A percentile compares a stretch with the other conserved stretches of the same genome.
Conservation (phyloP, 2,113 vertebrate species). For the Tympanuchus pallidicinctus region DNA sequence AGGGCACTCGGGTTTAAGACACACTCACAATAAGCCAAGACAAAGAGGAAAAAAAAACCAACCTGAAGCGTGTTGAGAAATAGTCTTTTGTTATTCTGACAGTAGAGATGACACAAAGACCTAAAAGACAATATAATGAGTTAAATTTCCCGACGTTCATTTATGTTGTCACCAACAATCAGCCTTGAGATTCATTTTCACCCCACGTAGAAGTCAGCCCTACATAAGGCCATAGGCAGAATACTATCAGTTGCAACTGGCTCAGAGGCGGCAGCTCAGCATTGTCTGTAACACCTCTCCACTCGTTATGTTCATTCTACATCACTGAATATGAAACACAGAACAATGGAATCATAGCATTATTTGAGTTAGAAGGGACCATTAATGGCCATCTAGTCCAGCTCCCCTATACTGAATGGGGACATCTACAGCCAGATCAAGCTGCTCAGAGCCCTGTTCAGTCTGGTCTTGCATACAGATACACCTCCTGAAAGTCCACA, state of each 20-base stretch:
- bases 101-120: not conserved
- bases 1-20: slow-evolving; percentile 46
- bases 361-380: no score
- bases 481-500: not conserved
- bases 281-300: not conserved
- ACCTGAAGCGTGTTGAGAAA: not conserved
- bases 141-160: not conserved
- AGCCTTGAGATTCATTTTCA: not conserved
- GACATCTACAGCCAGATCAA: no score
- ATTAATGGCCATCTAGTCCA: no score
- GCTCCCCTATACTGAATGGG: no score
- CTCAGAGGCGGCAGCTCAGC: not conserved
- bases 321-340: not conserved
- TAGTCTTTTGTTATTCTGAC: not conserved
- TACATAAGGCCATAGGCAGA: not conserved
- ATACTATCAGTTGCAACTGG: rapidly evolving
- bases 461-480: no score
- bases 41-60: not conserved
- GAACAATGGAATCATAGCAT: no score
- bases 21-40: slow-evolving; percentile 9
- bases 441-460: no score
- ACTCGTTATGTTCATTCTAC: not conserved
- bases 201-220: not conserved
- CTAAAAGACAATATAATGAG: not conserved
- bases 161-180: not conserved